Base-by-base conservation (phyloP, 2,797 vertebrate species). In the Ctenochaetus hawaiiensis region DNA sequence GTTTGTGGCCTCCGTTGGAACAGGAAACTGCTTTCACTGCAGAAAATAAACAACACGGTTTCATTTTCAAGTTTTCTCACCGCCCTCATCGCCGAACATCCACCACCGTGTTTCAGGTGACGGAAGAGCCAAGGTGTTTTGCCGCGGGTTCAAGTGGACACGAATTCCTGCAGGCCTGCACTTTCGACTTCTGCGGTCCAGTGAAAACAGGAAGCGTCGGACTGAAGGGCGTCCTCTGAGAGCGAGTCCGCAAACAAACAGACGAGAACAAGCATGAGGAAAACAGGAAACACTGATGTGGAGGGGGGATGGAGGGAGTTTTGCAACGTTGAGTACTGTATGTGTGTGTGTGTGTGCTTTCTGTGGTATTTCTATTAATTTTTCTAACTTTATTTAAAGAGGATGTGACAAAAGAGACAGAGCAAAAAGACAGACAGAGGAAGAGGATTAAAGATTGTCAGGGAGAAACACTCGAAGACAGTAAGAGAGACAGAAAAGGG, bases 121-220 rank as follows among this genome's bases (percentile, higher is more conserved):
- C 66, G 69, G 74, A 78, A 82, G 62, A 57, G 63, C 59, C 12
- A 51, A 71, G 65, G 56, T 60, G 57, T 61, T 71, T 16, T 63
- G 43, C 72, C 49, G 30, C 44, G 20, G 4, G 52, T 41, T 56
- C 8, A 8, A 71, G 49, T n/a, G 51, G 48, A 67, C 76, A 81
- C 23, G 78, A 23, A 75, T 49, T 65, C 59, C 52, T 51, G 47
- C 58, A 47, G 41, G 41, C 12, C 9, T 71, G 52, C 60, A 80
- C 77, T 82, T 78, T 82, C n/a, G 23, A 65, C 77, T 72, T 56
- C 37, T 65, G 72, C 81, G 77, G 91, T 47, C 45, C 16, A 84
- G 93, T 91, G 90, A 94, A 96, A 96, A 95, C 92, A 96, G 94
- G 95, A 97, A 94, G 92, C 72, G 22, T 37, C 86, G 66, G 77